Evolutionary conservation across 2,888 invertebrate species (phyloP).

Genomic region (Amorpha juglandis): DNA sequence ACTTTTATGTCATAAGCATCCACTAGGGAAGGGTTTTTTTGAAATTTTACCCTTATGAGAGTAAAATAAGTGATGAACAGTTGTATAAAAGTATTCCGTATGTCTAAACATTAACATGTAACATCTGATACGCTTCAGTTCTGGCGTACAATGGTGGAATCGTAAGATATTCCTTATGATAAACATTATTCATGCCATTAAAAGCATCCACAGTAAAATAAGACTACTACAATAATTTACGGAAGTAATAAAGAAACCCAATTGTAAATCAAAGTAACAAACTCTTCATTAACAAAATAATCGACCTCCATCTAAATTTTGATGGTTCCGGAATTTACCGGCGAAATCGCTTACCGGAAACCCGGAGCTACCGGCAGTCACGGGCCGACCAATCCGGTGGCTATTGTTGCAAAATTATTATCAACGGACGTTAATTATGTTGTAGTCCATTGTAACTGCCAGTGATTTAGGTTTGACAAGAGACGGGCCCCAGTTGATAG

Average conservation of each 20-base stretch:
- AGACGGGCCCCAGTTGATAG: background rate
- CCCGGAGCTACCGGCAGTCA: slow-evolving; percentile 17
- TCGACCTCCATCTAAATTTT: background rate
- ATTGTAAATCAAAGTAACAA: slow-evolving; percentile 16
- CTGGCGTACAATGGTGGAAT: too few relatives aligned
- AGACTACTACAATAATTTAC: background rate
- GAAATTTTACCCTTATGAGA: too few relatives aligned
- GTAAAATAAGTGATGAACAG: too few relatives aligned
- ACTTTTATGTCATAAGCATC: too few relatives aligned
- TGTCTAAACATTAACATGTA: too few relatives aligned
- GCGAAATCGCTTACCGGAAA: slow-evolving; percentile 14
- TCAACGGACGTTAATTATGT: slow-evolving; percentile 26
- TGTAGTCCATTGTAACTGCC: slow-evolving; percentile 21
- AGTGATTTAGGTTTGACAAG: slow-evolving; percentile 28
- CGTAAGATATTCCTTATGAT: background rate
- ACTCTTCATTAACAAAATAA: slow-evolving; percentile 8
- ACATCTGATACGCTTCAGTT: too few relatives aligned
- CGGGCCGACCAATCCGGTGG: slow-evolving; percentile 23
- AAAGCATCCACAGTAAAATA: background rate
- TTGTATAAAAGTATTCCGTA: too few relatives aligned
- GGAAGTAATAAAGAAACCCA: slow-evolving; percentile 7
- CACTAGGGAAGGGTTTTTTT: too few relatives aligned
- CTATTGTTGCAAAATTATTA: slow-evolving; percentile 25
- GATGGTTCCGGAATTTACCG: background rate
- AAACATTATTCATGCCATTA: slow-evolving; percentile 1